These are phyloP conservation scores for Charadrius vociferus DNA, from an alignment of 2,113 vertebrate species.

Conservation along the genomic window DNA sequence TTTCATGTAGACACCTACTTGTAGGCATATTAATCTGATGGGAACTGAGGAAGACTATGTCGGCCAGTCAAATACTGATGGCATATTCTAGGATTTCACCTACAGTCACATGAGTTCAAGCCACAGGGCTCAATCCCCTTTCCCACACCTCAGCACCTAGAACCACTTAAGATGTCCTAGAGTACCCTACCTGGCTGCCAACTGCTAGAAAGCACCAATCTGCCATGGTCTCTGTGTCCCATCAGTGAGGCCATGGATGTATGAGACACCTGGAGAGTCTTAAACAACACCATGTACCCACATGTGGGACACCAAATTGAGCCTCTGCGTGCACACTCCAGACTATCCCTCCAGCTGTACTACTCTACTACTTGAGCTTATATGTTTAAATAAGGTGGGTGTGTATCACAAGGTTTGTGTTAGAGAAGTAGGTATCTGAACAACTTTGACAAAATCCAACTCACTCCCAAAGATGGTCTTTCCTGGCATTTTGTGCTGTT, in stretches of 20 bases:
- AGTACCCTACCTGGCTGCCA: background rate
- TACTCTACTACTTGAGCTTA: background rate
- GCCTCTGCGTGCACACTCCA: background rate
- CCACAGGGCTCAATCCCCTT: background rate
- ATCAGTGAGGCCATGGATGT: background rate
- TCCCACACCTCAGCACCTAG: no score
- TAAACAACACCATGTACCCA: background rate
- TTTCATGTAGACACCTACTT: background rate
- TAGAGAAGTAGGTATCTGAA: background rate
- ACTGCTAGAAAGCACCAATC: background rate
- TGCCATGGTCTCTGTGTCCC: background rate
- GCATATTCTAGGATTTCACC: background rate
- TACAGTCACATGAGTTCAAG: background rate
- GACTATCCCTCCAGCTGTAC: background rate
- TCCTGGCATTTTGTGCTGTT: background rate
- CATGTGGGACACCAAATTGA: background rate
- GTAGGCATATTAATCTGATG: background rate
- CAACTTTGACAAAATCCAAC: background rate
- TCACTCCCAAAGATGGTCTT: background rate
- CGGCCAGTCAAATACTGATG: background rate
- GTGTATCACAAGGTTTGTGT: background rate
- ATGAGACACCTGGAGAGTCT: background rate
- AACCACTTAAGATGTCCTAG: background rate
- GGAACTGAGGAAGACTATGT: background rate
- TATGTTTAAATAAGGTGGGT: background rate